Conservation (phyloP, 2,888 invertebrate species). For the Lissocephala sabroskyi region DNA sequence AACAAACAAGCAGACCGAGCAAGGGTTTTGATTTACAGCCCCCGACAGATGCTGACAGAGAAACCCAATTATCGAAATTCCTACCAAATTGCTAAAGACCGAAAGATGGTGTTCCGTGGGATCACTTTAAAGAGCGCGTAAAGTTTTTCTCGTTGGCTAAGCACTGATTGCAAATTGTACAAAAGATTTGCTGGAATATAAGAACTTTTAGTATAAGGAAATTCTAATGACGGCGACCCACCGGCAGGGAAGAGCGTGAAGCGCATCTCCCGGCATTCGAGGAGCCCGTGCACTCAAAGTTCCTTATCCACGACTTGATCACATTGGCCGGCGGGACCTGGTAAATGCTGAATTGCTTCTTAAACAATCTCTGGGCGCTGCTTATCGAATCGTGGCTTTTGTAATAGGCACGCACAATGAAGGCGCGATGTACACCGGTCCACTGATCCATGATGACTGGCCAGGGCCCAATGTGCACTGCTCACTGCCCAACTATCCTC, state of each 20-base stretch:
- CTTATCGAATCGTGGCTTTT: constrained; percentile 63
- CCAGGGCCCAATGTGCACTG: too few species aligned
- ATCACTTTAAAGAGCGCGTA: constrained; percentile 35
- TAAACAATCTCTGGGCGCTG: constrained; percentile 58
- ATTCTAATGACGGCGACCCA: constrained; percentile 12
- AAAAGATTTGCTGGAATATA: constrained; percentile 49
- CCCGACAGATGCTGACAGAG: too few species aligned
- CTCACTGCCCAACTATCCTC: too few species aligned
- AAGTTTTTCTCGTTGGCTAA: constrained; percentile 57
- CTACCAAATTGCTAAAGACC: too few species aligned
- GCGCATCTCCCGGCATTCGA: constrained; percentile 43
- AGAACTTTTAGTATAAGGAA: neutral
- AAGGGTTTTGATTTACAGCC: too few species aligned
- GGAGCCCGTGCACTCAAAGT: constrained; percentile 63
- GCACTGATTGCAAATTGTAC: constrained; percentile 58
- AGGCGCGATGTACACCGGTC: constrained; percentile 67
- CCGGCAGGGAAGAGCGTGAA: constrained; percentile 48
- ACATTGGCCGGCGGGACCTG: constrained; percentile 57
- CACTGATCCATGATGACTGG: constrained; percentile 64
- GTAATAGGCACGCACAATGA: constrained; percentile 59
- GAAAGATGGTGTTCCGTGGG: too few species aligned
- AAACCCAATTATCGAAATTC: too few species aligned
- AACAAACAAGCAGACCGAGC: too few species aligned
- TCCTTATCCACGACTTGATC: constrained; percentile 62
- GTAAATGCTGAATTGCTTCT: constrained; percentile 63